Percentiles rank a stretch among this genome's conserved stretches.
Conservation (phyloP, 2,113 vertebrate species). For the Malurus cyaneus region DNA sequence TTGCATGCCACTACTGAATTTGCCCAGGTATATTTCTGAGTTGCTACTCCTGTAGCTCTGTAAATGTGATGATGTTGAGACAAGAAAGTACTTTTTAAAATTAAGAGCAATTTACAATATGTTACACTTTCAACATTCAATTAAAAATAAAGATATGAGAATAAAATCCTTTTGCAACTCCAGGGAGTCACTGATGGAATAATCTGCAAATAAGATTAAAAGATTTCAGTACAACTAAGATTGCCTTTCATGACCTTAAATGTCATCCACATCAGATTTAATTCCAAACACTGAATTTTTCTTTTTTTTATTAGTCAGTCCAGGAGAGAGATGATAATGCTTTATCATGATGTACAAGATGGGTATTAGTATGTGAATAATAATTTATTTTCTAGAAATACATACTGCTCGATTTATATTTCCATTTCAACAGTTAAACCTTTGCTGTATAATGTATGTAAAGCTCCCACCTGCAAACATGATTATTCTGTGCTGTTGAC, state of each 20-base stretch:
- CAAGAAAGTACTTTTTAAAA: constrained; percentile 20
- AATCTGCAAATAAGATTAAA: constrained; percentile 75
- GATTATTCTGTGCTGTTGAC: constrained; percentile 12
- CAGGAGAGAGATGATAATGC: background rate
- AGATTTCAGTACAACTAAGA: constrained; percentile 69
- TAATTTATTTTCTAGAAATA: constrained; percentile 11
- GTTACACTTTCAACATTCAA: constrained; percentile 51
- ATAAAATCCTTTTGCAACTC: constrained; percentile 63
- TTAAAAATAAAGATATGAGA: constrained; percentile 73
- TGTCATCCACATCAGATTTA: constrained; percentile 62
- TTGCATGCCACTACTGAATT: background rate
- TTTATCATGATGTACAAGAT: background rate
- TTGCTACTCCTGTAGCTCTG: constrained; percentile 23
- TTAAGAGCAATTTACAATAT: constrained; percentile 60
- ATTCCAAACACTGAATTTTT: constrained; percentile 41
- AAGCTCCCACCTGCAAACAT: constrained; percentile 9
- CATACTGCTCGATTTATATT: background rate
- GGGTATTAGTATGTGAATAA: background rate
- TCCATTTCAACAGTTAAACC: constrained; percentile 8
- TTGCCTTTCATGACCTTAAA: constrained; percentile 69
- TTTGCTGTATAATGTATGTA: constrained; percentile 14
- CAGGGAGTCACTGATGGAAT: constrained; percentile 62
- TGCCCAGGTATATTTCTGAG: constrained; percentile 48
- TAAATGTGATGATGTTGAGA: background rate
- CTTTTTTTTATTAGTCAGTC: constrained; percentile 35